Base-by-base conservation (phyloP, 2,888 invertebrate genomes). In the Charanyca ferruginea region DNA sequence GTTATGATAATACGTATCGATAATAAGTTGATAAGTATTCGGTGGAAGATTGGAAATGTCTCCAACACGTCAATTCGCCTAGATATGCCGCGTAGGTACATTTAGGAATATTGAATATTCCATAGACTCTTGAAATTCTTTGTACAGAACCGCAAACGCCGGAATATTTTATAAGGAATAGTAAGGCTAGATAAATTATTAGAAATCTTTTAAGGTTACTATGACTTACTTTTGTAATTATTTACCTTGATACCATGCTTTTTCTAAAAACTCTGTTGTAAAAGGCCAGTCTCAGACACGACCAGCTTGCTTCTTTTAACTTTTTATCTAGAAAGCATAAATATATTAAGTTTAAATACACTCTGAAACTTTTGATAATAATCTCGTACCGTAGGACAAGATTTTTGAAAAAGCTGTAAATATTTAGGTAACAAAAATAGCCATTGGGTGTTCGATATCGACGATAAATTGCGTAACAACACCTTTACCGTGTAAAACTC, bases 11-110 rank as follows among this genome's bases (percentile, higher is more conserved):
- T 73, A 58, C 20, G 42, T 71, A 66, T 62, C 58, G 71, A 71
- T 74, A 74, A 74, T 74, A 76, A 65, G 70, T 75, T 73, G 51
- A 57, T 73, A 64, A 60, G 64, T 73, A 70, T 70, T 75, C 73
- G 22, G 16, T 44, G 23, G 44, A 41, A 74, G 57, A 62, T 74
- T 68, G 68, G 48, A 68, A 74, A 74, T 58, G 32, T 68, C 41
- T 74, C 35, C 18, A 25, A 41, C 62, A 49, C 11, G 20, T 73
- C 48, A 51, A 32, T 11, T 25, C 8, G 32, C 18, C 55, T 52
- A 42, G 18, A 3, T 13, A 58, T 6, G 45, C n/a, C 16, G 23
- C 41, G 9, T n/a, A n/a, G n/a, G n/a, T 25, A 38, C 2, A 3
- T 18, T 64, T 71, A n/a, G 18, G 58, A 72, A 22, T 55, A 42